Evolutionary conservation across 1,140 invertebrate genomes (phyloP).

Genomic region (Tetramorium alpestre): DNA sequence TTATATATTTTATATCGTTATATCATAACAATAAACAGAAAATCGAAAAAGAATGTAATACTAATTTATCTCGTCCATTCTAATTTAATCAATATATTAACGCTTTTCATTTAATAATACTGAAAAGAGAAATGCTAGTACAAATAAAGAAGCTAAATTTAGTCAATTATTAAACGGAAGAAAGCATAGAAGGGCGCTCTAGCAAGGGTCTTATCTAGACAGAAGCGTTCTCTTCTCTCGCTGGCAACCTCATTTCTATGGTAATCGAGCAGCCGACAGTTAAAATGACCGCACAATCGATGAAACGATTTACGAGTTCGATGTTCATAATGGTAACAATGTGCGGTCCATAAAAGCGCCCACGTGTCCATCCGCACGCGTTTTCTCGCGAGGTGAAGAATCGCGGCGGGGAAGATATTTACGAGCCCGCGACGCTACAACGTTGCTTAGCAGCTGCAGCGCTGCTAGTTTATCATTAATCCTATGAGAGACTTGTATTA

Average conservation of each 20-base stretch:
- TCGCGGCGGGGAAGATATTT: conserved; percentile 25
- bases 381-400: conserved; percentile 15
- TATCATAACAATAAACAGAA: background rate
- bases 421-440: conserved; percentile 3
- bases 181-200: background rate
- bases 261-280: conserved; percentile 35
- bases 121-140: background rate
- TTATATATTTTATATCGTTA: no score
- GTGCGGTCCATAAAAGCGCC: conserved; percentile 39
- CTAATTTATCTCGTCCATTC: background rate
- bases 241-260: conserved; percentile 39
- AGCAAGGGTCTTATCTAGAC: background rate
- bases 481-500: conserved; percentile 31
- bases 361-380: conserved; percentile 27
- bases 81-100: background rate
- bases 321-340: conserved; percentile 50
- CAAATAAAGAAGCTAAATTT: background rate
- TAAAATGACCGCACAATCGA: conserved; percentile 39
- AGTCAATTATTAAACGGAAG: background rate
- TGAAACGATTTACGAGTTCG: conserved; percentile 54
- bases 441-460: conserved; percentile 27
- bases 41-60: background rate
- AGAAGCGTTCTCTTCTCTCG: conserved; percentile 2
- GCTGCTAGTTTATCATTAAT: conserved; percentile 35
- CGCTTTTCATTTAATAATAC: background rate